Conservation (phyloP, 2,797 vertebrate genomes). For the Poeciliopsis turneri region DNA sequence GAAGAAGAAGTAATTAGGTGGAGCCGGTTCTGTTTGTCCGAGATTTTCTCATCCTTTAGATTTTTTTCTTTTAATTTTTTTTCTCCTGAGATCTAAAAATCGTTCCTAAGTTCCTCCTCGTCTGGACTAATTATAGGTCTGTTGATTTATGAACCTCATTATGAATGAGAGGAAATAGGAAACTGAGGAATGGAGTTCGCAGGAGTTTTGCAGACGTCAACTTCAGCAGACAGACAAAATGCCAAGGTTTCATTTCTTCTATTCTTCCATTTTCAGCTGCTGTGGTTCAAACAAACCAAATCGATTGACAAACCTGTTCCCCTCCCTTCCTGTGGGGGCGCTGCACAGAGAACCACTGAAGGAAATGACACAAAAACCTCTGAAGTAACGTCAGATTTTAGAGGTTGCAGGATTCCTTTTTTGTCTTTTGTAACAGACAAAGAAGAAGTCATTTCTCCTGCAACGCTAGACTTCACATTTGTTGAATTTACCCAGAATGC, state of each 20-base stretch:
- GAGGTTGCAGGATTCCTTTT: too few species aligned
- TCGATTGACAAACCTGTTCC: too few species aligned
- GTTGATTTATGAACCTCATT: conserved; percentile 65
- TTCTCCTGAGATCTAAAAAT: conserved; percentile 29
- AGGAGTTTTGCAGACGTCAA: conserved; percentile 13
- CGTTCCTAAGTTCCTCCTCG: conserved; percentile 49
- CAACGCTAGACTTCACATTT: too few species aligned
- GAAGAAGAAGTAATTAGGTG: conserved; percentile 63
- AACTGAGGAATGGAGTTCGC: conserved; percentile 44
- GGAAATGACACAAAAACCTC: too few species aligned
- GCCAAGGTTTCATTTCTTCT: neutral
- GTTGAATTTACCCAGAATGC: too few species aligned
- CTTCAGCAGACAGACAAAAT: neutral
- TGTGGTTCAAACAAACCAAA: too few species aligned
- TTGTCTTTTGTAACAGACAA: too few species aligned
- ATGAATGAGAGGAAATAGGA: conserved; percentile 28
- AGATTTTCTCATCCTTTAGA: conserved; percentile 32
- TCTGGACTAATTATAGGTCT: conserved; percentile 59
- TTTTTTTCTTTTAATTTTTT: conserved; percentile 13
- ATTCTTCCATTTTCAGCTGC: neutral
- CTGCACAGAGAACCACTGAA: too few species aligned
- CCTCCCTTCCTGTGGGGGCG: too few species aligned
- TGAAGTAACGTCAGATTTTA: too few species aligned
- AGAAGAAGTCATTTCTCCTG: too few species aligned
- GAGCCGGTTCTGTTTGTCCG: conserved; percentile 29